phyloP scores from a whole-genome alignment of 1,140 invertebrate genomes.

The Vollenhovia emeryi region DNA sequence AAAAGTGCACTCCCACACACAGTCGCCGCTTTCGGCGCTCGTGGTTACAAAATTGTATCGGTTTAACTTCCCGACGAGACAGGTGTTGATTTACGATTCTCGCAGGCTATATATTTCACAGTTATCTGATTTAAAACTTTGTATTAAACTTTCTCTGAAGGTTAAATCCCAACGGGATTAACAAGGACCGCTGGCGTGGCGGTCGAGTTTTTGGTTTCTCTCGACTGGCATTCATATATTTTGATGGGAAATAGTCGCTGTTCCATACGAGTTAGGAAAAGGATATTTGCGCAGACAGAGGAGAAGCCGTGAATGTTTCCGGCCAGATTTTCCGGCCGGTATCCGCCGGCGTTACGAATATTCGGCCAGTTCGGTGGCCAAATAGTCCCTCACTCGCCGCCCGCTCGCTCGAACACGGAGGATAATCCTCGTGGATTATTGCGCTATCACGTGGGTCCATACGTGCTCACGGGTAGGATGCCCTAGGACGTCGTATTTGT shows the following conservation, averaged over 20 bases:
- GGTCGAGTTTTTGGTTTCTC: constrained; percentile 39
- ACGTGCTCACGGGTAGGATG: constrained; percentile 77
- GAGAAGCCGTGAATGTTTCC: constrained; percentile 25
- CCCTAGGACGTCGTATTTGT: constrained; percentile 78
- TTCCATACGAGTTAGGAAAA: not conserved
- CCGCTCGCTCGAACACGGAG: constrained; percentile 77
- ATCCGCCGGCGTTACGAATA: constrained; percentile 75
- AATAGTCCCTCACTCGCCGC: constrained; percentile 78
- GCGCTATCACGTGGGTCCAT: constrained; percentile 82
- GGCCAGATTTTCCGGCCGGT: constrained; percentile 62
- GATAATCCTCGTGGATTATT: constrained; percentile 86
- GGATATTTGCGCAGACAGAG: constrained; percentile 25
- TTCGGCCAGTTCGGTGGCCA: constrained; percentile 78
- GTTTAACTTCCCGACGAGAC: constrained; percentile 47
- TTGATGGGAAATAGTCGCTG: constrained; percentile 41
- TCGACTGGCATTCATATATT: constrained; percentile 11
- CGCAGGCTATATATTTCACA: constrained; percentile 53
- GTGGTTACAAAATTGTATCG: constrained; percentile 36
- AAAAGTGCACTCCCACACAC: not conserved
- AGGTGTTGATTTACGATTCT: constrained; percentile 57
- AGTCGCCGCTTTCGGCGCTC: not conserved
- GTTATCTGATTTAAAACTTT: constrained; percentile 61
- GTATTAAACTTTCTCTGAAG: constrained; percentile 57
- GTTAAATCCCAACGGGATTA: constrained; percentile 54
- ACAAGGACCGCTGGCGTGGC: constrained; percentile 12